Conservation (phyloP, 2,797 vertebrate species). For the Babyrousa celebensis region DNA sequence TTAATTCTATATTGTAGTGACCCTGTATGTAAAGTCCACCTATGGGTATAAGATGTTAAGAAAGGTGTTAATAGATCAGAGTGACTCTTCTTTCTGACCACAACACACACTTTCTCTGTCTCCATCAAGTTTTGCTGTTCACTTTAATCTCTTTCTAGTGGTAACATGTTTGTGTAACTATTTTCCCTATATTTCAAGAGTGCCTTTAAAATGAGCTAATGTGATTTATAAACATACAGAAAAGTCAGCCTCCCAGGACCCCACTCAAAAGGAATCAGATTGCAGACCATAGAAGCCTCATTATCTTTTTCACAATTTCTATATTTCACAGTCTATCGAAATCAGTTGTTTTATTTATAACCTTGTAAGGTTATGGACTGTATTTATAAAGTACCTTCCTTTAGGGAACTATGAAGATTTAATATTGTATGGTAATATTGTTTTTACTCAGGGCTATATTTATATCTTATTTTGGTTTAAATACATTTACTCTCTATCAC, state of each 20-base stretch:
- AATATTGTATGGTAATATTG: not conserved
- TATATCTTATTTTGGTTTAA: not conserved
- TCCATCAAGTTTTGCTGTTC: not conserved
- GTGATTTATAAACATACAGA: too few species aligned
- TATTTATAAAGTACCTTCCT: not conserved
- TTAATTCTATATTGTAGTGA: not conserved
- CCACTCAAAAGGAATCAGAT: not conserved
- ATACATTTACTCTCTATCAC: not conserved
- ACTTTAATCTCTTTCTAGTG: not conserved
- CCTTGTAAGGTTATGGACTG: not conserved
- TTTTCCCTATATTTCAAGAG: not conserved
- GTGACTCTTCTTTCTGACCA: not conserved
- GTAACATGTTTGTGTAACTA: fast-evolving
- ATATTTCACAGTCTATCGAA: not conserved
- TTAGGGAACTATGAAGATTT: not conserved
- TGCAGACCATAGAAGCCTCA: not conserved
- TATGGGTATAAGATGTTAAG: not conserved
- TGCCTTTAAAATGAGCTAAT: not conserved
- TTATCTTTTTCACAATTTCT: not conserved
- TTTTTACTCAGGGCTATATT: not conserved
- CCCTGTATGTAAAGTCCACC: not conserved
- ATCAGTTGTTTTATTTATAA: not conserved
- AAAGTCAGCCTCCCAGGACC: not conserved
- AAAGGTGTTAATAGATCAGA: not conserved
- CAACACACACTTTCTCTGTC: not conserved